Evolutionary conservation across 2,888 invertebrate genomes (phyloP).

Genomic region (Morinoia aosen): DNA sequence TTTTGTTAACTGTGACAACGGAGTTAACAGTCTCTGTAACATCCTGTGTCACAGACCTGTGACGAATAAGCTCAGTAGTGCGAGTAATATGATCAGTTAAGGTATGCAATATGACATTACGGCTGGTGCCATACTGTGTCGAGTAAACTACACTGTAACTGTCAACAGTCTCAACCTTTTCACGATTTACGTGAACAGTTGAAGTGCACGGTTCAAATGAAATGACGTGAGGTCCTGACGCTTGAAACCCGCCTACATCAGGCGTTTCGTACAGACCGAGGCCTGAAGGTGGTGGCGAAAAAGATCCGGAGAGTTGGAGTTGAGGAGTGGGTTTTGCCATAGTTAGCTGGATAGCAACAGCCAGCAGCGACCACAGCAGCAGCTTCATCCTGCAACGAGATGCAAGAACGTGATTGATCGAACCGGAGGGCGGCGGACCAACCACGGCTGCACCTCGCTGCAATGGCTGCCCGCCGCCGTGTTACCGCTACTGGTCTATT

Average conservation of each 20-base stretch:
- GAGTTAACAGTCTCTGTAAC: neutral
- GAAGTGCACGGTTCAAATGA: neutral
- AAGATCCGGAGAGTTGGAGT: neutral
- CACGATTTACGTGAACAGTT: constrained; percentile 2
- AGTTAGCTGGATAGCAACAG: neutral
- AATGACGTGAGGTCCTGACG: neutral
- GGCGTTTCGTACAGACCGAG: neutral
- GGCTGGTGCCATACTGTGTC: neutral
- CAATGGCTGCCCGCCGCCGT: constrained; percentile 52
- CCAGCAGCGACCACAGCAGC: constrained; percentile 46
- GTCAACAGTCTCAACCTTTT: neutral
- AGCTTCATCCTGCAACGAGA: constrained; percentile 52
- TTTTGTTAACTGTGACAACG: neutral
- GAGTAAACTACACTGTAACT: constrained; percentile 2
- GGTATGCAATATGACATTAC: neutral
- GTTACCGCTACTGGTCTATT: constrained; percentile 46
- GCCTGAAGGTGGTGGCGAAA: neutral
- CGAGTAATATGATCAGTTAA: neutral
- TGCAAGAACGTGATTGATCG: constrained; percentile 52
- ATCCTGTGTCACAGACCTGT: constrained; percentile 21
- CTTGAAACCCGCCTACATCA: neutral
- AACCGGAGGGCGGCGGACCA: constrained; percentile 53
- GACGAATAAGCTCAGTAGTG: neutral
- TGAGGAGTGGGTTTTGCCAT: neutral
- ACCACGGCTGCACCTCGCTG: constrained; percentile 53